A percentile compares a stretch with the other conserved stretches of the same genome.
Evolutionary conservation across 2,113 vertebrate genomes (phyloP).

Genomic region (Picathartes gymnocephalus): DNA sequence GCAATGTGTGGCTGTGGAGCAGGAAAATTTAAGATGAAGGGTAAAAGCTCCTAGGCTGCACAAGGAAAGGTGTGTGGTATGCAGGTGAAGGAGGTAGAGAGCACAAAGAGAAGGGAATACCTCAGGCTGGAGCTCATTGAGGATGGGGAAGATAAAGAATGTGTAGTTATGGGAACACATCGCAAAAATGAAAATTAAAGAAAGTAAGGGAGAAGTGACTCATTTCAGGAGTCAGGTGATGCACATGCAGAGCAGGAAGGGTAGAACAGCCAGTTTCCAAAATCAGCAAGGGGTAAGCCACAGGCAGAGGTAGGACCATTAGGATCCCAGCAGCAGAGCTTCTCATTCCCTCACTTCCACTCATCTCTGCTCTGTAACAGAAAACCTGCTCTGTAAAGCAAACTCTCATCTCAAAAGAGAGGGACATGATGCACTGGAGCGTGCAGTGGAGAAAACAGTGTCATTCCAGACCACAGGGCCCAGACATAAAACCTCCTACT

Average conservation of each 20-base stretch:
- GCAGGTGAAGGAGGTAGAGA: neutral
- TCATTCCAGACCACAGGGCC: neutral
- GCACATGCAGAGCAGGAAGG: neutral
- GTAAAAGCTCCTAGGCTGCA: neutral
- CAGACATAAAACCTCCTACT: neutral
- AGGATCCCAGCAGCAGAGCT: neutral
- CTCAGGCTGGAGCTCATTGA: neutral
- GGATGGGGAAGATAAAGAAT: neutral
- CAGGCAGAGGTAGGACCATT: neutral
- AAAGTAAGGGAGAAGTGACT: neutral
- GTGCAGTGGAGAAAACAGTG: neutral
- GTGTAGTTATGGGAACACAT: neutral
- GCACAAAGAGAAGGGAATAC: neutral
- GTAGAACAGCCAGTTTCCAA: neutral
- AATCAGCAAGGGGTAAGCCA: neutral
- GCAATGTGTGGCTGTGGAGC: neutral
- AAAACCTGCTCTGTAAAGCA: neutral
- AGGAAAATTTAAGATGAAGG: neutral
- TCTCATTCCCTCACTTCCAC: neutral
- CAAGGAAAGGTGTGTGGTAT: no score
- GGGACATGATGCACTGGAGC: neutral
- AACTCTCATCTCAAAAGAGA: neutral
- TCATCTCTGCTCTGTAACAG: neutral
- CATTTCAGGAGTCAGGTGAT: neutral
- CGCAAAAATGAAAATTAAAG: neutral